These are phyloP conservation scores for Protophormia terraenovae DNA, from an alignment of 2,888 invertebrate genomes.

Conservation along the genomic window DNA sequence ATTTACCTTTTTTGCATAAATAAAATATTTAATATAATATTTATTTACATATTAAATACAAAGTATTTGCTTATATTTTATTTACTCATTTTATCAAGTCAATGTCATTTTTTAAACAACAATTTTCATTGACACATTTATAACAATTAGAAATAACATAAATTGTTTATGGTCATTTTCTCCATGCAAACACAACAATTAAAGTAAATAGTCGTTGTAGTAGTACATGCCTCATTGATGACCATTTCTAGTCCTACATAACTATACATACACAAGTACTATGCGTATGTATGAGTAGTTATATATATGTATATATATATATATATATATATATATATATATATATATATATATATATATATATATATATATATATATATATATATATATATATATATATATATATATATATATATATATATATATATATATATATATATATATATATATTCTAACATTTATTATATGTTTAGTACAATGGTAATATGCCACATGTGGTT, in stretches of 20 bases:
- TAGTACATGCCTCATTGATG: neutral
- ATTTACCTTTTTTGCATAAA: too few species aligned
- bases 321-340: too few species aligned
- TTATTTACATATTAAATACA: neutral
- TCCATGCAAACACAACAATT: neutral
- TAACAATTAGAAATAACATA: slow-evolving; percentile 32
- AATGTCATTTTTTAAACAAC: slow-evolving; percentile 43
- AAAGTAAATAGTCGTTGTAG: too few species aligned
- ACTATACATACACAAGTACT: neutral
- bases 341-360: too few species aligned
- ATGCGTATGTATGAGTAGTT: too few species aligned
- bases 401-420: too few species aligned
- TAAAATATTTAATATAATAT: too few species aligned
- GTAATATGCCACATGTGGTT: slow-evolving; percentile 26
- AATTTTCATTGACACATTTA: slow-evolving; percentile 52
- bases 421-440: too few species aligned
- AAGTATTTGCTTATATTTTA: neutral
- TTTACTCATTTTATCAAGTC: slow-evolving; percentile 12
- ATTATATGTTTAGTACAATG: neutral
- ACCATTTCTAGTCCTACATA: neutral
- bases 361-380: too few species aligned
- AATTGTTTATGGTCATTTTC: slow-evolving; percentile 16
- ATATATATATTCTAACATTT: neutral
- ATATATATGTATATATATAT: too few species aligned
- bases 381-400: too few species aligned